These are phyloP conservation scores for Buteo buteo DNA, from an alignment of 2,113 vertebrate genomes.

Conservation along the genomic window DNA sequence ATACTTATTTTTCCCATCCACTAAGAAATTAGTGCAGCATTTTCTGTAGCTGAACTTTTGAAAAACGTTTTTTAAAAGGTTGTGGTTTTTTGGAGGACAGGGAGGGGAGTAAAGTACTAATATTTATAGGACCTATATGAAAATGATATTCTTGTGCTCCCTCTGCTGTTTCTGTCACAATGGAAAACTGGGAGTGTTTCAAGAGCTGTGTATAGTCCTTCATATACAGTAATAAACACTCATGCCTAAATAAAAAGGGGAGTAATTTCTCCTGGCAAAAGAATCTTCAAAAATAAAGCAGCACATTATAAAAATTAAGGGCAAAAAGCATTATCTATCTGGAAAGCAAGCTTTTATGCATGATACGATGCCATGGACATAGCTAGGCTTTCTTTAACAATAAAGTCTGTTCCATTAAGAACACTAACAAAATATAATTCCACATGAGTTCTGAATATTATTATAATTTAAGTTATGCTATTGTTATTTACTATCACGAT, in stretches of 20 bases:
- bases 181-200: not conserved
- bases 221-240: not conserved
- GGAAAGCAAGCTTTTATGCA: not conserved
- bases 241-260: not conserved
- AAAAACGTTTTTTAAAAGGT: not conserved
- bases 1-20: not conserved
- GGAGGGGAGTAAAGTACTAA: not conserved
- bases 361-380: not conserved
- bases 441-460: not conserved
- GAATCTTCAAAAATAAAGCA: not conserved
- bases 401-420: not conserved
- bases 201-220: not conserved
- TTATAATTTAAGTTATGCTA: not conserved
- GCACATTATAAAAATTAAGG: not conserved
- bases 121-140: not conserved
- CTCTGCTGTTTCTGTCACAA: slow-evolving; percentile 8
- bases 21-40: not conserved
- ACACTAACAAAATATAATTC: not conserved
- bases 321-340: not conserved
- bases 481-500: not conserved
- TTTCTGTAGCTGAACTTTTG: not conserved
- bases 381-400: not conserved
- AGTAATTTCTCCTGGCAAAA: not conserved
- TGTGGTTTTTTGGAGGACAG: too few relatives aligned
- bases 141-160: not conserved